phyloP scores from a whole-genome alignment of 2,888 invertebrate genomes.

The Thalpophila matura region DNA sequence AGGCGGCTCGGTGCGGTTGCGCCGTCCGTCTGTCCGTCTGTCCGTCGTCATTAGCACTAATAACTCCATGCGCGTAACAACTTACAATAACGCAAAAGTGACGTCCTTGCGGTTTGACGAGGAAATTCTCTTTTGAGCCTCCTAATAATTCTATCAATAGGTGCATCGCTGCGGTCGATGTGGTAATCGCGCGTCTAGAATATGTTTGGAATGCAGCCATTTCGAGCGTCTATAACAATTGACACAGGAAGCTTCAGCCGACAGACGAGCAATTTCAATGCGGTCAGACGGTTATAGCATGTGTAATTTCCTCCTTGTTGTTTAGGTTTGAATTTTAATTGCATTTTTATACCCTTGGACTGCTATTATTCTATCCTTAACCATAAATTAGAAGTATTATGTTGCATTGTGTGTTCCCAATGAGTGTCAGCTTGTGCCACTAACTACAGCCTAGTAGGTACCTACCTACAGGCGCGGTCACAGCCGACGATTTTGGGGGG shows the following conservation, averaged over 20 bases:
- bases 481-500: too few relatives aligned
- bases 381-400: neutral
- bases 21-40: constrained; percentile 74
- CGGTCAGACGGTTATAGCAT: constrained; percentile 54
- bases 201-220: constrained; percentile 76
- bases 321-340: constrained; percentile 51
- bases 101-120: constrained; percentile 82
- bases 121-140: constrained; percentile 76
- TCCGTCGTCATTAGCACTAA: constrained; percentile 85
- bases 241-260: constrained; percentile 70
- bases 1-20: constrained; percentile 78
- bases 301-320: constrained; percentile 55
- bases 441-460: neutral
- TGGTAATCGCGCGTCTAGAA: constrained; percentile 78
- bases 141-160: constrained; percentile 88
- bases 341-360: constrained; percentile 23
- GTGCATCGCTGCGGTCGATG: constrained; percentile 81
- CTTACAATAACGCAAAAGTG: constrained; percentile 74
- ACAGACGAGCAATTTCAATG: constrained; percentile 62
- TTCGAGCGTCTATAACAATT: constrained; percentile 68
- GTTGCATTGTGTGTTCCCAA: constrained; percentile 10
- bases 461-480: too few relatives aligned
- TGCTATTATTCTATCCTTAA: constrained; percentile 1
- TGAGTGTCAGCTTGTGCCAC: constrained; percentile 5
- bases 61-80: constrained; percentile 82